Conservation (phyloP, 2,797 vertebrate genomes). For the Labroides dimidiatus region DNA sequence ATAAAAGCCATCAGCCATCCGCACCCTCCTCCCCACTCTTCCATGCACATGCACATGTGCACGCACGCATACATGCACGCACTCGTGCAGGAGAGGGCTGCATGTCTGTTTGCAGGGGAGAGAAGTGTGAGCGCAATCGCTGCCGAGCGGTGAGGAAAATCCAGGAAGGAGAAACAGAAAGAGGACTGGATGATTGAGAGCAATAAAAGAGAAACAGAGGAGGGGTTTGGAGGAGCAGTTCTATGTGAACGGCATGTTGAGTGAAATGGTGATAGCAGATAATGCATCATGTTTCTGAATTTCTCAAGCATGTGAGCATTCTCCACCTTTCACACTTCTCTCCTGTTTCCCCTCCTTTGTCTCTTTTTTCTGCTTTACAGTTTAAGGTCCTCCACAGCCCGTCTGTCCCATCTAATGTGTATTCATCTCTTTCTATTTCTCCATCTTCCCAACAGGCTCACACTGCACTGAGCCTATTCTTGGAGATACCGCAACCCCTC, state of each 20-base stretch:
- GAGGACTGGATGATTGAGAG: constrained; percentile 21
- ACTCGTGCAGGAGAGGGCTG: constrained; percentile 4
- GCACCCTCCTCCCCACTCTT: constrained; percentile 39
- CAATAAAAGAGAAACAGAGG: constrained; percentile 4
- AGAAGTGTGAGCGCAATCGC: constrained; percentile 14
- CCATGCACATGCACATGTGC: neutral
- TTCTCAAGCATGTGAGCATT: constrained; percentile 20
- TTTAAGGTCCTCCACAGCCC: constrained; percentile 24
- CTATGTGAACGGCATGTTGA: constrained; percentile 55
- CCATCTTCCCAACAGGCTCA: constrained; percentile 47
- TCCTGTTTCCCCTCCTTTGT: neutral
- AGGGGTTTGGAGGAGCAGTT: constrained; percentile 7
- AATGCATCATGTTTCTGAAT: constrained; percentile 36
- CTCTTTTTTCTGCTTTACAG: constrained; percentile 11
- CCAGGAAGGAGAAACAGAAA: constrained; percentile 12
- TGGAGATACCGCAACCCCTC: constrained; percentile 69
- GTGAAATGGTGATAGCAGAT: constrained; percentile 41
- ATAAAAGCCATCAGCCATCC: constrained; percentile 70
- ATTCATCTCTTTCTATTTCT: constrained; percentile 57
- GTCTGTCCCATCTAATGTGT: constrained; percentile 57
- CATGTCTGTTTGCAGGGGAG: constrained; percentile 38
- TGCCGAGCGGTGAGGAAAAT: constrained; percentile 17
- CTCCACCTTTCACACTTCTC: neutral
- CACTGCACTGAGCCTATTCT: constrained; percentile 72
- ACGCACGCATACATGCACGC: neutral